Conservation (phyloP, 1,140 invertebrate genomes). For the Nymphalis io region DNA sequence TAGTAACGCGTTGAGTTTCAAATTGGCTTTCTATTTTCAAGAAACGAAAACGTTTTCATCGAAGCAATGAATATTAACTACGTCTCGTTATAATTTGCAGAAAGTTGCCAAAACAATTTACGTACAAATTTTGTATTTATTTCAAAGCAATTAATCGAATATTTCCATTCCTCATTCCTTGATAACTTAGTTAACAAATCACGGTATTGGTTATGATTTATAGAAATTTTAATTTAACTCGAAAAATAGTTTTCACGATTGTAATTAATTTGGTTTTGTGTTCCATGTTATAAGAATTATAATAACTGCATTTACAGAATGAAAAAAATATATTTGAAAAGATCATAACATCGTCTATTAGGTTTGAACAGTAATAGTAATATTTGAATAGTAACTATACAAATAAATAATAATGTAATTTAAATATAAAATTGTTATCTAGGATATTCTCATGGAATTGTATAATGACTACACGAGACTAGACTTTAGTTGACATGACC, state of each 20-base stretch:
- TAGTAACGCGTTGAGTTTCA: conserved; percentile 27
- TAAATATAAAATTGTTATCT: too few relatives aligned
- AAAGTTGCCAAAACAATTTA: conserved; percentile 41
- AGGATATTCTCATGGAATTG: too few relatives aligned
- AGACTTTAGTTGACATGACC: too few relatives aligned
- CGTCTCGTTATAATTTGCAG: conserved; percentile 30
- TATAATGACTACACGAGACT: too few relatives aligned
- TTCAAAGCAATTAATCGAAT: conserved; percentile 37
- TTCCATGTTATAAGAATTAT: too few relatives aligned
- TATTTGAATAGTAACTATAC: too few relatives aligned
- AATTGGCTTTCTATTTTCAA: conserved; percentile 32
- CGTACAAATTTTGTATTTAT: conserved; percentile 39
- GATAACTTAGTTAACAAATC: conserved; percentile 30
- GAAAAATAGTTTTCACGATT: neutral
- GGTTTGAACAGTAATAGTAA: too few relatives aligned
- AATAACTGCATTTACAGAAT: too few relatives aligned
- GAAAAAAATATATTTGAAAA: too few relatives aligned
- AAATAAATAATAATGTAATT: too few relatives aligned
- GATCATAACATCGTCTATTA: too few relatives aligned
- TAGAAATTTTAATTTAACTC: neutral
- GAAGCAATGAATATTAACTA: conserved; percentile 40
- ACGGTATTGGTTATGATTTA: conserved; percentile 1
- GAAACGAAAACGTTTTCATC: conserved; percentile 32
- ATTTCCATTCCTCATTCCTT: conserved; percentile 31
- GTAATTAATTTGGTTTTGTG: too few relatives aligned